Conservation (phyloP, 2,888 invertebrate genomes). For the Protonemura montana region DNA sequence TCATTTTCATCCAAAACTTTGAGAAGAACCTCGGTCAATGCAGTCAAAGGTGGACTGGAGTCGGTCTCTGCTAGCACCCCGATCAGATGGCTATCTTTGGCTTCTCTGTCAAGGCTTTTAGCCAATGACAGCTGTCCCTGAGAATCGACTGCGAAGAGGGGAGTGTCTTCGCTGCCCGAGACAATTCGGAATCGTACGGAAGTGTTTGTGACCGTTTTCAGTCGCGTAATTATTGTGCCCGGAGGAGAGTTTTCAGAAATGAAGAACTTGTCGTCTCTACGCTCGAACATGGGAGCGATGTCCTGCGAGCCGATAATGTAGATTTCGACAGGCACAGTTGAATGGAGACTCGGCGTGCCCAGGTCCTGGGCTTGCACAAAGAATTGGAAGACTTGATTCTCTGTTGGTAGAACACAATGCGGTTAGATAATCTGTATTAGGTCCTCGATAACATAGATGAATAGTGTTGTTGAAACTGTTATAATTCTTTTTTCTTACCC, state of each 20-base stretch:
- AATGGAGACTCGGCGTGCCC: slow-evolving; percentile 74
- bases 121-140: slow-evolving; percentile 78
- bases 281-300: slow-evolving; percentile 76
- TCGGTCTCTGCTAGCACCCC: slow-evolving; percentile 76
- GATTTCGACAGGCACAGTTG: slow-evolving; percentile 83
- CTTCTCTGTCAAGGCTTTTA: slow-evolving; percentile 79
- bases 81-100: slow-evolving; percentile 71
- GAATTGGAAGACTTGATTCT: slow-evolving; percentile 82
- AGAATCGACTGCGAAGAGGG: slow-evolving; percentile 75
- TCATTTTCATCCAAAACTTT: slow-evolving; percentile 91
- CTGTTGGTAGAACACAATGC: slow-evolving; percentile 59
- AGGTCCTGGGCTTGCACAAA: slow-evolving; percentile 88
- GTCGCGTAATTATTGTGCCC: slow-evolving; percentile 71
- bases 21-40: slow-evolving; percentile 74
- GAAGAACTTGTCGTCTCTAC: slow-evolving; percentile 79
- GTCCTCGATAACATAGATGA: not conserved
- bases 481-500: slow-evolving; percentile 54
- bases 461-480: not conserved
- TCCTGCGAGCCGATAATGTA: slow-evolving; percentile 76
- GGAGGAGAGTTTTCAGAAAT: slow-evolving; percentile 78
- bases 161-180: slow-evolving; percentile 66
- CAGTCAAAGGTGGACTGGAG: slow-evolving; percentile 74
- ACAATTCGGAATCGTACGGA: slow-evolving; percentile 69
- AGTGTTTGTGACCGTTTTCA: slow-evolving; percentile 70
- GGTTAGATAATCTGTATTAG: not conserved